Evolutionary conservation across 2,113 vertebrate species (phyloP).

Genomic region (Osmerus mordax): DNA sequence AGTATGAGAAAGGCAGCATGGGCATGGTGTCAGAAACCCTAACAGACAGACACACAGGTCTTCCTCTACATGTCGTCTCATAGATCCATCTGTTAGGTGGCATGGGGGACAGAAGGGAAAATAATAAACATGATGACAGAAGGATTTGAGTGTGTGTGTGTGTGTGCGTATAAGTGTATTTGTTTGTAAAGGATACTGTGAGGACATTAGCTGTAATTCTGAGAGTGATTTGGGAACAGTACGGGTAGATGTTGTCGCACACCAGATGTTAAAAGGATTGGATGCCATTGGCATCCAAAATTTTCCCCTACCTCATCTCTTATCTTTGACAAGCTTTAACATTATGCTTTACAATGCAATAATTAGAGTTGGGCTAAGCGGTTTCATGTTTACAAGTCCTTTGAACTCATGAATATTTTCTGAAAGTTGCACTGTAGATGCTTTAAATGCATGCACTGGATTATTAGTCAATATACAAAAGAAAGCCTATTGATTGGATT

Average conservation of each 20-base stretch:
- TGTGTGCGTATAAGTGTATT: slow-evolving; percentile 34
- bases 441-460: too few species aligned
- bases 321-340: too few species aligned
- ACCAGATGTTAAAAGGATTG: slow-evolving; percentile 49
- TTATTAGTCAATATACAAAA: too few species aligned
- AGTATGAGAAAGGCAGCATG: background rate
- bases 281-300: slow-evolving; percentile 24
- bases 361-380: too few species aligned
- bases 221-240: slow-evolving; percentile 39
- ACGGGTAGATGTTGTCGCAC: slow-evolving; percentile 45
- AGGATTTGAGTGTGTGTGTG: slow-evolving; percentile 30
- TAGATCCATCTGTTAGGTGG: slow-evolving; percentile 41
- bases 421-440: too few species aligned
- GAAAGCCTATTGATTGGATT: too few species aligned
- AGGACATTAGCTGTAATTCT: slow-evolving; percentile 27
- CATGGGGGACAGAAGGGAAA: slow-evolving; percentile 19
- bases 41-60: slow-evolving; percentile 1
- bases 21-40: slow-evolving; percentile 7
- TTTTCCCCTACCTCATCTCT: background rate
- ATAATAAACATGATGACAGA: slow-evolving; percentile 13
- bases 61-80: slow-evolving; percentile 16
- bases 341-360: too few species aligned
- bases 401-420: too few species aligned
- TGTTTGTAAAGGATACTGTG: slow-evolving; percentile 3
- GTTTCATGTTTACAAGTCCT: too few species aligned